Evolutionary conservation across 1,140 invertebrate genomes (phyloP).

Genomic region (Globodera ellingtonae): DNA sequence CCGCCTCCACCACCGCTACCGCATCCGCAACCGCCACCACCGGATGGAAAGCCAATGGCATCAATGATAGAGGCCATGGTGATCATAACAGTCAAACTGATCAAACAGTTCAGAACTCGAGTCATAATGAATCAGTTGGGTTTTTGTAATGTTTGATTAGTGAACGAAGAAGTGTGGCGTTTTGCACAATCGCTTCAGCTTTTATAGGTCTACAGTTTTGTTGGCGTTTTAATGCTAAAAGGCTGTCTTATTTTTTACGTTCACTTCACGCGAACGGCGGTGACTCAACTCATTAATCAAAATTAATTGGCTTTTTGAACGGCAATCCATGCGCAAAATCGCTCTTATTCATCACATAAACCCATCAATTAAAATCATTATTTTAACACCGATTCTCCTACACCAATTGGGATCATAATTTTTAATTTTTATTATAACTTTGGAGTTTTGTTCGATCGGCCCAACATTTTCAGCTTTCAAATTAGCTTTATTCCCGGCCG

Average conservation of each 20-base stretch:
- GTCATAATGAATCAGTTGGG: background rate
- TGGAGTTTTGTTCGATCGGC: too few relatives aligned
- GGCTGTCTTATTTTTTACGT: too few relatives aligned
- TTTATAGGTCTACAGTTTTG: background rate
- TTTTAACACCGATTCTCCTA: too few relatives aligned
- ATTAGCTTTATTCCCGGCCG: too few relatives aligned
- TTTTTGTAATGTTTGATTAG: background rate
- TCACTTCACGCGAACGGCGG: too few relatives aligned
- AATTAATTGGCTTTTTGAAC: background rate
- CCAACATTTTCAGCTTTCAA: too few relatives aligned
- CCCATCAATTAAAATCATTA: too few relatives aligned
- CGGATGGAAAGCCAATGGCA: background rate
- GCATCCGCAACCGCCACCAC: slow-evolving; percentile 3
- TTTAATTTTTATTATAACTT: too few relatives aligned
- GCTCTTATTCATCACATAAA: too few relatives aligned
- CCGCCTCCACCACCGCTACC: background rate
- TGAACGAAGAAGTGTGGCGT: background rate
- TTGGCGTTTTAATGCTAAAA: too few relatives aligned
- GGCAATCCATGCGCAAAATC: background rate
- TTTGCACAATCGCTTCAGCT: background rate
- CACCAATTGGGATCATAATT: too few relatives aligned
- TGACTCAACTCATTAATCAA: too few relatives aligned
- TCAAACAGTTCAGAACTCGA: background rate
- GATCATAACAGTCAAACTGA: slow-evolving; percentile 4
- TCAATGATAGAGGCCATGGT: slow-evolving; percentile 11